Conservation (phyloP, 2,113 vertebrate species). For the Epinephelus moara region DNA sequence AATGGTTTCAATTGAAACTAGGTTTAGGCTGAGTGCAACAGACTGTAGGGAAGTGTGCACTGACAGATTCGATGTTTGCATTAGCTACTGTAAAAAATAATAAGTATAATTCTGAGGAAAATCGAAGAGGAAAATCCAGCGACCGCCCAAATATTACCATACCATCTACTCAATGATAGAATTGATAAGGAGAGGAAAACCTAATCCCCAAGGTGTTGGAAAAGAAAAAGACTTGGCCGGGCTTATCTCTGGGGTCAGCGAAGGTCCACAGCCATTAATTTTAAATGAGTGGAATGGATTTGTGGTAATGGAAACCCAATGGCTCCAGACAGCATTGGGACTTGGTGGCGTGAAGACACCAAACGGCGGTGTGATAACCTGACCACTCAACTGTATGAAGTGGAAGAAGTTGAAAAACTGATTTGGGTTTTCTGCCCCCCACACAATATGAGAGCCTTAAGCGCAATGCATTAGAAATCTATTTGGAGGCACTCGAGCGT, state of each 20-base stretch:
- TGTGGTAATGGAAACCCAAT: slow-evolving; percentile 79
- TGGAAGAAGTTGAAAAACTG: slow-evolving; percentile 62
- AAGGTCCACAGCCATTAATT: slow-evolving; percentile 79
- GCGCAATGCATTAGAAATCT: slow-evolving; percentile 61
- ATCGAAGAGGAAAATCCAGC: background rate
- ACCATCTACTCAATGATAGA: slow-evolving; percentile 14
- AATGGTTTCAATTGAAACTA: background rate
- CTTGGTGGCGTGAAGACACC: slow-evolving; percentile 67
- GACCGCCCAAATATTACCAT: slow-evolving; percentile 7
- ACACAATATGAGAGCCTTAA: slow-evolving; percentile 14
- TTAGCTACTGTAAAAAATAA: background rate
- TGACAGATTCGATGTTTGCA: background rate
- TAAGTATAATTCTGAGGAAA: background rate
- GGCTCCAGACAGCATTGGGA: slow-evolving; percentile 71
- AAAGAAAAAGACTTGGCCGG: slow-evolving; percentile 31
- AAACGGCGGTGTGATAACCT: slow-evolving; percentile 65
- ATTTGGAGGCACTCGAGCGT: slow-evolving; percentile 36
- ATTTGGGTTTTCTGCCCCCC: slow-evolving; percentile 59
- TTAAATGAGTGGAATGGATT: slow-evolving; percentile 82
- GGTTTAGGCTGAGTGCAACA: background rate
- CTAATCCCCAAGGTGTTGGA: slow-evolving; percentile 57
- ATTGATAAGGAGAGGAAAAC: slow-evolving; percentile 35
- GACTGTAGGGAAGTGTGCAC: background rate
- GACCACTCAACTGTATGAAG: slow-evolving; percentile 64
- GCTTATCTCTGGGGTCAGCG: slow-evolving; percentile 72